Conservation (phyloP, 2,113 vertebrate species). For the Thalassoma bifasciatum region DNA sequence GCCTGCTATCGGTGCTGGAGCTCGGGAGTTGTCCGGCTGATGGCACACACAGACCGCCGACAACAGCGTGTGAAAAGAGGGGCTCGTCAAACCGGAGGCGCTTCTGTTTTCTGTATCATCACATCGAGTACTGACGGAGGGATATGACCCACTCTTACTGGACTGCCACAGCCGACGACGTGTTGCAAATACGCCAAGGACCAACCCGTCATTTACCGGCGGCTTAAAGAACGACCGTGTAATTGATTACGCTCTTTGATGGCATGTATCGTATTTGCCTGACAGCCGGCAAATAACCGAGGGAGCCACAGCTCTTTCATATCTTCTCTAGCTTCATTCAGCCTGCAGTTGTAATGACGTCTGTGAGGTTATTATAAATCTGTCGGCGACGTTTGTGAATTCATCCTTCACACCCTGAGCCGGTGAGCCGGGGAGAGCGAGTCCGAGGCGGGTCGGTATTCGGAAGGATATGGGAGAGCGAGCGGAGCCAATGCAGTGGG, state of each 20-base stretch:
- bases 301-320: constrained; percentile 25
- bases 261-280: constrained; percentile 23
- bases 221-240: constrained; percentile 14
- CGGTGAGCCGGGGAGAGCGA: constrained; percentile 59
- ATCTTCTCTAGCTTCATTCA: constrained; percentile 48
- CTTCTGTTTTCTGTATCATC: constrained; percentile 2
- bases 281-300: constrained; percentile 37
- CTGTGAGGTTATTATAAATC: constrained; percentile 37
- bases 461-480: constrained; percentile 80
- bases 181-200: constrained; percentile 56
- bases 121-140: constrained; percentile 34
- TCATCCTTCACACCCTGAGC: constrained; percentile 17
- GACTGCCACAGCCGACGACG: constrained; percentile 63
- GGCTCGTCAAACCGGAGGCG: constrained; percentile 10
- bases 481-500: constrained; percentile 77
- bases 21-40: constrained; percentile 68
- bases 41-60: constrained; percentile 34
- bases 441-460: constrained; percentile 54
- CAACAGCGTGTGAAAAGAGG: constrained; percentile 3
- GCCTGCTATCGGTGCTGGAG: constrained; percentile 24
- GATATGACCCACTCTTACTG: constrained; percentile 24
- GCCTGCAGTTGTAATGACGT: constrained; percentile 62
- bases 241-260: constrained; percentile 24
- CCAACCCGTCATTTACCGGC: constrained; percentile 15
- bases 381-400: constrained; percentile 44